Evolutionary conservation across 2,113 vertebrate genomes (phyloP).

Genomic region (Helogale parvula): DNA sequence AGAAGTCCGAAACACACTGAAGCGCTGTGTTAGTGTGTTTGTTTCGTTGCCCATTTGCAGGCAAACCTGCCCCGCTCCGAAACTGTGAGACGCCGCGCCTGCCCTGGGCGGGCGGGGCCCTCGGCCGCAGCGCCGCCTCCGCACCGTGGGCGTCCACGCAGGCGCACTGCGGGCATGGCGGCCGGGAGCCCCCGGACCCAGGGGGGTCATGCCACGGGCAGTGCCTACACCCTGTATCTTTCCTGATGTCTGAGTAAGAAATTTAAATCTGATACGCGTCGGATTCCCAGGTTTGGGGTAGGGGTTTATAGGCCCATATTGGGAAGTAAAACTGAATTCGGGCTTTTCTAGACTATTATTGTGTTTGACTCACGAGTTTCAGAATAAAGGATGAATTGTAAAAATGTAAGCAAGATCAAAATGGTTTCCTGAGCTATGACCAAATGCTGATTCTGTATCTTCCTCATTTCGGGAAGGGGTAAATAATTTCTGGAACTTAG

Average conservation of each 20-base stretch:
- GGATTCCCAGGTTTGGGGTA: neutral
- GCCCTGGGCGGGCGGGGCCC: accelerated
- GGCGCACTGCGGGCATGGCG: accelerated
- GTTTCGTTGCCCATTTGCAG: neutral
- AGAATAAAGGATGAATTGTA: neutral
- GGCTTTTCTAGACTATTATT: neutral
- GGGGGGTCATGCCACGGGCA: accelerated
- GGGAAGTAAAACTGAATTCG: neutral
- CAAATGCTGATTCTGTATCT: neutral
- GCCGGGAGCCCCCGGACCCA: neutral
- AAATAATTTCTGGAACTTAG: neutral
- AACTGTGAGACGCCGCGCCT: neutral
- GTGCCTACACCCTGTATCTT: accelerated
- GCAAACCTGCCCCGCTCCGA: neutral
- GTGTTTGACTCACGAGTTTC: neutral
- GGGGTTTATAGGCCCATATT: neutral
- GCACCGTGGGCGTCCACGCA: accelerated
- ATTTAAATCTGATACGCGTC: neutral
- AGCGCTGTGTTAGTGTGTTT: neutral
- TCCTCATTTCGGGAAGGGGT: neutral
- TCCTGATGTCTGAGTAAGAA: neutral
- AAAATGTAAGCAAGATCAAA: neutral
- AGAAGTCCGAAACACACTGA: neutral
- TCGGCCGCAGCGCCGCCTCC: accelerated
- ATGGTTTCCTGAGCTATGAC: neutral